phyloP scores from a whole-genome alignment of 2,888 invertebrate genomes.

The Dastarcus helophoroides region DNA sequence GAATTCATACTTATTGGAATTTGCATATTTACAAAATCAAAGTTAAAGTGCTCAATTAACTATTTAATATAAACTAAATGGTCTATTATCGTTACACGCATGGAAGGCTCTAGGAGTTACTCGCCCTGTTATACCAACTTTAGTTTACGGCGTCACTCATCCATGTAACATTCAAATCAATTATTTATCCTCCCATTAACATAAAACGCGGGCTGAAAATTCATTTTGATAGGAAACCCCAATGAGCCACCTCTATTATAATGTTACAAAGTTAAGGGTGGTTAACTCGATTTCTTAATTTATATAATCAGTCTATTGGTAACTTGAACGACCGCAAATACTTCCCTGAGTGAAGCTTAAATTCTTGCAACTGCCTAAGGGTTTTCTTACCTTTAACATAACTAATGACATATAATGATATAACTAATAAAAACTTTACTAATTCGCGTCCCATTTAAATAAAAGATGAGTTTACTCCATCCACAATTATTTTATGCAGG shows the following conservation, averaged over 20 bases:
- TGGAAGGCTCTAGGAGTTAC: neutral
- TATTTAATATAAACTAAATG: slow-evolving; percentile 1
- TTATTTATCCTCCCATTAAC: neutral
- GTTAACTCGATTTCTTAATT: neutral
- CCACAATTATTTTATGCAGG: no score
- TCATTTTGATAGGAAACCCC: no score
- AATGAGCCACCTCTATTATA: neutral
- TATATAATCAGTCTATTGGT: slow-evolving; percentile 1
- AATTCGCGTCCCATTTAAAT: no score
- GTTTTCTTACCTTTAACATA: no score
- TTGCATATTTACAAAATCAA: no score
- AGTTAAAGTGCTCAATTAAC: neutral
- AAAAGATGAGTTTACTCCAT: no score
- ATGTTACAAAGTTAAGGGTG: neutral
- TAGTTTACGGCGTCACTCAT: slow-evolving; percentile 2
- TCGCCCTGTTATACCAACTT: slow-evolving; percentile 2
- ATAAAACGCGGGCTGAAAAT: no score
- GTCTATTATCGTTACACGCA: slow-evolving; percentile 3
- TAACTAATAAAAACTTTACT: no score
- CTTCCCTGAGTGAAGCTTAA: no score
- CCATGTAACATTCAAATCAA: slow-evolving; percentile 1
- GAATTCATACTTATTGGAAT: no score
- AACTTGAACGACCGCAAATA: slow-evolving; percentile 5
- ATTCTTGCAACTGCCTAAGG: no score
- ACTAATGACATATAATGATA: no score